Percentiles rank a stretch among this genome's conserved stretches.
Conservation (phyloP, 2,113 vertebrate species). For the Periophthalmus modestus region DNA sequence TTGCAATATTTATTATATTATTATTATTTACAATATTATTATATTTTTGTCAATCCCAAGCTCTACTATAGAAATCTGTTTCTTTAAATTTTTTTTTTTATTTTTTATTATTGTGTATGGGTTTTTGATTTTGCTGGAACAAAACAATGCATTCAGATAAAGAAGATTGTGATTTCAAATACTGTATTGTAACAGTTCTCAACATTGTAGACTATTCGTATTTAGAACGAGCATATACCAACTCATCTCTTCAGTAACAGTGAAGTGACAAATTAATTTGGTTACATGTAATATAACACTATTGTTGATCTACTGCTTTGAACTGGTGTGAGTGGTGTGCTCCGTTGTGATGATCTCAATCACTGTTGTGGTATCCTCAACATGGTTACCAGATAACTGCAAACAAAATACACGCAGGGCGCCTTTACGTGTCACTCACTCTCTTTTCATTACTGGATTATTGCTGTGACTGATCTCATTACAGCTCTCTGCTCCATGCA, state of each 20-base stretch:
- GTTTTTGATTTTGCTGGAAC: too few species aligned
- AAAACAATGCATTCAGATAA: too few species aligned
- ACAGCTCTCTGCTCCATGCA: background rate
- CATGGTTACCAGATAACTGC: constrained; percentile 49
- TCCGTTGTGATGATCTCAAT: constrained; percentile 39
- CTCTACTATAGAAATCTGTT: background rate
- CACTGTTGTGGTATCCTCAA: constrained; percentile 39
- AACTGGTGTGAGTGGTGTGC: constrained; percentile 7
- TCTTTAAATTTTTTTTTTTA: too few species aligned
- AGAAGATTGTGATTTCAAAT: background rate
- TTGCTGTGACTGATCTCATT: constrained; percentile 19
- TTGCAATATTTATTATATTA: background rate
- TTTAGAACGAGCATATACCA: background rate
- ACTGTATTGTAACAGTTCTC: too few species aligned
- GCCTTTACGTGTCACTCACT: constrained; percentile 14
- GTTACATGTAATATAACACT: constrained; percentile 30
- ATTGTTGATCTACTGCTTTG: constrained; percentile 20
- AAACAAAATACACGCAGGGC: constrained; percentile 38
- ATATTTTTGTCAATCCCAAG: background rate
- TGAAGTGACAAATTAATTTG: constrained; percentile 15
- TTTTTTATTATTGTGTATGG: too few species aligned
- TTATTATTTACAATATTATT: too few species aligned
- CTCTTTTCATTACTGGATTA: constrained; percentile 3
- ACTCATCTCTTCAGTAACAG: background rate
- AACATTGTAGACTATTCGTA: background rate